Evolutionary conservation across 2,888 invertebrate genomes (phyloP).

Genomic region (Acrocera orbiculus): DNA sequence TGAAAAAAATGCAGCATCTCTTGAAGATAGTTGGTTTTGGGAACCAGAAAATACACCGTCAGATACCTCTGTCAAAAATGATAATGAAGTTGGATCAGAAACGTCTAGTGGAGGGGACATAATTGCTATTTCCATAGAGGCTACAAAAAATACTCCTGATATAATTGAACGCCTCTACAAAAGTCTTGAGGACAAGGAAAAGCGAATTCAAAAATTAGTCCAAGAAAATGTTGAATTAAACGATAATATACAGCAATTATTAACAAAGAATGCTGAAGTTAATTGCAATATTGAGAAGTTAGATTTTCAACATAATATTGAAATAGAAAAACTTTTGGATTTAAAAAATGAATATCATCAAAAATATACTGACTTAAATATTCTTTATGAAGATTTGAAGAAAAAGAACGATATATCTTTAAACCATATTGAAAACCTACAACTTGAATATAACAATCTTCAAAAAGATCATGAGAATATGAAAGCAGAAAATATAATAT

Average conservation of each 20-base stretch:
- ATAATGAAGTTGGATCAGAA: slow-evolving; percentile 17
- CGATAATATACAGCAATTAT: slow-evolving; percentile 31
- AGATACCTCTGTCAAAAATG: slow-evolving; percentile 17
- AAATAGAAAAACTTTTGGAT: slow-evolving; percentile 40
- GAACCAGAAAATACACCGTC: slow-evolving; percentile 22
- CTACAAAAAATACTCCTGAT: slow-evolving; percentile 4
- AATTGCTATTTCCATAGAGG: slow-evolving; percentile 19
- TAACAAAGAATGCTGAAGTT: slow-evolving; percentile 32
- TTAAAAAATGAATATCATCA: slow-evolving; percentile 37
- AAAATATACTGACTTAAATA: slow-evolving; percentile 34
- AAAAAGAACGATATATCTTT: too few relatives aligned
- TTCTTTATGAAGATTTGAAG: slow-evolving; percentile 21
- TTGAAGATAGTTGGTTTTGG: slow-evolving; percentile 32
- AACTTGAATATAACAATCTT: slow-evolving; percentile 17
- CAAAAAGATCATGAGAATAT: slow-evolving; percentile 18
- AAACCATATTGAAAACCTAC: slow-evolving; percentile 2
- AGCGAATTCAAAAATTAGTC: slow-evolving; percentile 26
- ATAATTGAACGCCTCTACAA: slow-evolving; percentile 3
- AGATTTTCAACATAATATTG: slow-evolving; percentile 53
- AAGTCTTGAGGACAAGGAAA: slow-evolving; percentile 3
- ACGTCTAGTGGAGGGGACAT: slow-evolving; percentile 18
- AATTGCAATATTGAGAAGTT: slow-evolving; percentile 47
- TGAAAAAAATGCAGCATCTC: slow-evolving; percentile 17
- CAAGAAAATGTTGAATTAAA: slow-evolving; percentile 33
- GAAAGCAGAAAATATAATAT: slow-evolving; percentile 7